Conservation (phyloP, 2,797 vertebrate species). For the Rallus crepitans region DNA sequence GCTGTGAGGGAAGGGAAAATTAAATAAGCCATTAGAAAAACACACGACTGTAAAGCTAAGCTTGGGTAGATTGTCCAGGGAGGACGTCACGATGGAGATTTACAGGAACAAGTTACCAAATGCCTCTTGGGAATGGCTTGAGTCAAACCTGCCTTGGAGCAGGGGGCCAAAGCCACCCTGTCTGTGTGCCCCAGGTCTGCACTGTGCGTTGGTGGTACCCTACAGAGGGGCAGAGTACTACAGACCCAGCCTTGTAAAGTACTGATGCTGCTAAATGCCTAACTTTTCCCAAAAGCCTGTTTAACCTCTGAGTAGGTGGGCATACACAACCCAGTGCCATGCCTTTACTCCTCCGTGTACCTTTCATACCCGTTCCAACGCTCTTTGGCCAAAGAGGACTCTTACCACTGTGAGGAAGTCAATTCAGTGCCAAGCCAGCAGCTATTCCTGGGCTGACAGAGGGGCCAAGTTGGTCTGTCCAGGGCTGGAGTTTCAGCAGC, state of each 20-base stretch:
- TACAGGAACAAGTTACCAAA: background rate
- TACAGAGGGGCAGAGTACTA: background rate
- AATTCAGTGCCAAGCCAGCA: background rate
- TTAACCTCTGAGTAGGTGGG: background rate
- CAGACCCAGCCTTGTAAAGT: background rate
- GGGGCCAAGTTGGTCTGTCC: background rate
- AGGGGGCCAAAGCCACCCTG: background rate
- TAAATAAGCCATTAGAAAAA: background rate
- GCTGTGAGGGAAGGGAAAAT: background rate
- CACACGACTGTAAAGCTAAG: background rate
- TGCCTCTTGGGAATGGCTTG: accelerated
- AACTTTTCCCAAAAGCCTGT: background rate
- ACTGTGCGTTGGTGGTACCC: accelerated
- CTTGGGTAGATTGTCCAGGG: background rate
- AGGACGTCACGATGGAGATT: background rate
- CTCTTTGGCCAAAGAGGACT: background rate
- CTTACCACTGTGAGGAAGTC: background rate
- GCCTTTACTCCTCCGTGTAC: background rate
- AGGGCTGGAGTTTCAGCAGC: background rate
- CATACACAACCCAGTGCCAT: accelerated
- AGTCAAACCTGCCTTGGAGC: background rate
- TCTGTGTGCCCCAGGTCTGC: background rate
- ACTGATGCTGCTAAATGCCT: background rate
- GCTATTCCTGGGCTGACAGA: background rate
- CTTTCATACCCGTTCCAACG: accelerated